Conservation (phyloP, 2,797 vertebrate species). For the Intellagama lesueurii region DNA sequence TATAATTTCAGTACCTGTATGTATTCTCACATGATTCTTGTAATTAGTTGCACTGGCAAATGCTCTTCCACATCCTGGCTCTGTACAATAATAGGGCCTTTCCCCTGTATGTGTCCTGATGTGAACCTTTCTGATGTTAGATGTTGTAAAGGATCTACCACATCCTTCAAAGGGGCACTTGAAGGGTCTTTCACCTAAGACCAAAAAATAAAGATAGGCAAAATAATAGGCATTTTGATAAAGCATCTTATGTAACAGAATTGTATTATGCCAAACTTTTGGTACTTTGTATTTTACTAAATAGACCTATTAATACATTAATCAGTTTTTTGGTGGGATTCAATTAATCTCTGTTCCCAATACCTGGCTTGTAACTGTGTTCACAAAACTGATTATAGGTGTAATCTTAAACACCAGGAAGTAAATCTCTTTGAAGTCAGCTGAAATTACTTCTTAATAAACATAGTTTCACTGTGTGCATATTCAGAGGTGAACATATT, state of each 20-base stretch:
- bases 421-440: neutral
- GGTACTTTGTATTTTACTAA: neutral
- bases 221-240: neutral
- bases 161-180: constrained; percentile 97
- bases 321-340: neutral
- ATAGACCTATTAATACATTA: neutral
- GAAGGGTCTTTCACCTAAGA: constrained; percentile 95
- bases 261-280: neutral
- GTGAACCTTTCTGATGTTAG: constrained; percentile 98
- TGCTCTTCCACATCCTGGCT: constrained; percentile 95
- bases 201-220: constrained; percentile 44
- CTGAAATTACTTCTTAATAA: neutral
- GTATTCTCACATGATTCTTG: constrained; percentile 99
- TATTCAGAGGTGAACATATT: neutral
- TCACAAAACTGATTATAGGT: neutral
- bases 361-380: neutral
- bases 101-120: constrained; percentile 99
- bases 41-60: constrained; percentile 99
- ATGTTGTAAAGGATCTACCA: constrained; percentile 97
- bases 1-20: constrained; percentile 85
- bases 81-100: constrained; percentile 97
- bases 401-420: neutral
- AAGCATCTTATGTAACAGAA: neutral
- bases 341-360: neutral
- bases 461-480: neutral